Evolutionary conservation across 2,113 vertebrate species (phyloP), one percentile per base, ranked within the genome.

Genomic region (Ovibos moschatus): DNA sequence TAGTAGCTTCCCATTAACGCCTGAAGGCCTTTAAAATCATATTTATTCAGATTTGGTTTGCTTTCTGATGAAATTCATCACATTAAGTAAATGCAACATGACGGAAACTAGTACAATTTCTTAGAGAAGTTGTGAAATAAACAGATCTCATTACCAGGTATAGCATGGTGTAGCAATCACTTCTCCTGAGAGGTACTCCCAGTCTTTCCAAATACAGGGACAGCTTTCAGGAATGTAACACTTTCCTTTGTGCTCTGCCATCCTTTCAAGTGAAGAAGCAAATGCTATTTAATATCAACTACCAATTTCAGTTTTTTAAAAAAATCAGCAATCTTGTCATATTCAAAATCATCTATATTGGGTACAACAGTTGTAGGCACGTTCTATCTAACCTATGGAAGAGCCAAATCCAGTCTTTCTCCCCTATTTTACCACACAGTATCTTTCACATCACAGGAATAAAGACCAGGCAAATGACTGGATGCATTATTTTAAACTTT

Each of bases 141-240:
- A 47, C 14, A 33, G 21, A 78, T 58, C 16, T 82, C 33, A 3
- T 97, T 99, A 99, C 99, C 99, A 99, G 97, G 99, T 99, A 81
- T 99, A 99, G 98, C 99, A 99, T 0, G 99, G 98, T 14, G 99
- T 99, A 97, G 99, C 98, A 98, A 99, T 99, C 43, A 99, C 99
- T 98, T 99, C 99, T 98, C 99, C 99, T 40, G 99, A 99, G 53
- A 99, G 98, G 97, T 99, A 99, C 97, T 99, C 99, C 96, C 99
- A 99, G 27, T 99, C 99, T 95, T 99, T 99, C 99, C 99, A 99
- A 57, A 99, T 99, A 97, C 99, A 99, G 0, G 99, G 99, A 90
- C 99, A 99, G 98, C 99, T 99, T 95, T 99, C 99, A 88, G 99
- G 99, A 98, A 99, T 99, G 97, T 99, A 99, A 96, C 99, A 99